Evolutionary conservation across 2,113 vertebrate species (phyloP).

Genomic region (Centropristis striata): DNA sequence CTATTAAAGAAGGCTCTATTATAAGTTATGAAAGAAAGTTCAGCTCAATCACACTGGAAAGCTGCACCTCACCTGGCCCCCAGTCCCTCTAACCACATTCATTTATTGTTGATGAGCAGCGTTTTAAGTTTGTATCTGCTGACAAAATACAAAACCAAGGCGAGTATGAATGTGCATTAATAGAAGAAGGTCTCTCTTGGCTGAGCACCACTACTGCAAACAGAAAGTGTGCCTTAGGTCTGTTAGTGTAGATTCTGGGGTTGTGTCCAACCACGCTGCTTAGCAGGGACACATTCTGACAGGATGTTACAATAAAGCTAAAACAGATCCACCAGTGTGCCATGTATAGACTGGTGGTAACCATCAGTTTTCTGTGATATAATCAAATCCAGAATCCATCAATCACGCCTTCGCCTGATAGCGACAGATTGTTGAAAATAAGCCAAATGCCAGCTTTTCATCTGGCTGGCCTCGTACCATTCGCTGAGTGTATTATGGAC

Average conservation of each 20-base stretch:
- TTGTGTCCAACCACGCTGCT: not conserved
- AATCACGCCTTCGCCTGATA: not conserved
- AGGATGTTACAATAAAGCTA: conserved; percentile 1
- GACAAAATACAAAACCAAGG: conserved; percentile 42
- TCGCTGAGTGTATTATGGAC: conserved; percentile 32
- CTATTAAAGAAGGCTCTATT: not conserved
- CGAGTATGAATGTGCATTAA: conserved; percentile 15
- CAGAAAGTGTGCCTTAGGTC: conserved; percentile 6
- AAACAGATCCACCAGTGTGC: conserved; percentile 8
- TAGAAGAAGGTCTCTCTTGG: conserved; percentile 21
- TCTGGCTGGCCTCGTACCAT: conserved; percentile 9
- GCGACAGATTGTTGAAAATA: conserved; percentile 28
- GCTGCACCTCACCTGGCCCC: conserved; percentile 4
- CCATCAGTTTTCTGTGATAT: conserved; percentile 21
- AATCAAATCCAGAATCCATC: conserved; percentile 36
- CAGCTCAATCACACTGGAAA: conserved; percentile 32
- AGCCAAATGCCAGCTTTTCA: conserved; percentile 33
- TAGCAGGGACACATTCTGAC: conserved; percentile 30
- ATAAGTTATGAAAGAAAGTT: conserved; percentile 41
- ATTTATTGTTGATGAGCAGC: conserved; percentile 57
- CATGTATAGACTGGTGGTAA: not conserved
- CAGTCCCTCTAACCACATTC: conserved; percentile 23
- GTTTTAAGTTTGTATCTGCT: conserved; percentile 36
- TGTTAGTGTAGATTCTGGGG: conserved; percentile 17
- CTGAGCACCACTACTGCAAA: conserved; percentile 28